Percentiles rank a stretch among this genome's conserved stretches.
These are phyloP conservation scores for Plectus sambesii DNA, from an alignment of 1,140 invertebrate genomes.

Conservation along the genomic window DNA sequence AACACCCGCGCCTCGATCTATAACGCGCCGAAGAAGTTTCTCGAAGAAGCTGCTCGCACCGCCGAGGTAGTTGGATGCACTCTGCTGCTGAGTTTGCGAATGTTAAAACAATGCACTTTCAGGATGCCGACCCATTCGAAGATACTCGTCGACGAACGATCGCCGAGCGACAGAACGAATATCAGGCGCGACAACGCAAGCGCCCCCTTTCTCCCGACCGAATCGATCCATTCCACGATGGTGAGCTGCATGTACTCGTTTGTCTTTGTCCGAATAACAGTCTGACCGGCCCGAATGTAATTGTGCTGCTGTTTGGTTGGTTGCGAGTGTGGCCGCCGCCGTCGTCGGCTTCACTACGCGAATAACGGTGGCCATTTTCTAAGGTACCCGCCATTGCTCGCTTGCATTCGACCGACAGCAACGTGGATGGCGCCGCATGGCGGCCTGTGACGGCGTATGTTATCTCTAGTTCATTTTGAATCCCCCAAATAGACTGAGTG, in stretches of 20 bases:
- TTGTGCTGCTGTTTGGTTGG: conserved; percentile 16
- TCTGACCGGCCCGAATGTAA: conserved; percentile 25
- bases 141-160: conserved; percentile 75
- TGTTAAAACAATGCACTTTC: conserved; percentile 26
- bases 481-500: too few relatives aligned
- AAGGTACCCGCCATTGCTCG: too few relatives aligned
- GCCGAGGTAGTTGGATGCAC: conserved; percentile 15
- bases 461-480: too few relatives aligned
- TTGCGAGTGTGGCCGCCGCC: too few relatives aligned
- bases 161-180: conserved; percentile 90
- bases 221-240: conserved; percentile 91
- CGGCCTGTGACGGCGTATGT: too few relatives aligned
- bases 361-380: too few relatives aligned
- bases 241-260: conserved; percentile 64
- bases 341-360: too few relatives aligned
- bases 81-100: conserved; percentile 15
- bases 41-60: conserved; percentile 30
- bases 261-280: conserved; percentile 12
- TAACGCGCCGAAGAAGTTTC: conserved; percentile 26
- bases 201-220: conserved; percentile 81
- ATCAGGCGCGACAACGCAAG: conserved; percentile 68
- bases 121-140: conserved; percentile 93
- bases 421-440: too few relatives aligned
- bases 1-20: conserved; percentile 11
- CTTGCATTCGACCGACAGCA: too few relatives aligned